These are phyloP conservation scores for Campoletis raptor DNA, from an alignment of 2,888 invertebrate genomes.

Conservation along the genomic window DNA sequence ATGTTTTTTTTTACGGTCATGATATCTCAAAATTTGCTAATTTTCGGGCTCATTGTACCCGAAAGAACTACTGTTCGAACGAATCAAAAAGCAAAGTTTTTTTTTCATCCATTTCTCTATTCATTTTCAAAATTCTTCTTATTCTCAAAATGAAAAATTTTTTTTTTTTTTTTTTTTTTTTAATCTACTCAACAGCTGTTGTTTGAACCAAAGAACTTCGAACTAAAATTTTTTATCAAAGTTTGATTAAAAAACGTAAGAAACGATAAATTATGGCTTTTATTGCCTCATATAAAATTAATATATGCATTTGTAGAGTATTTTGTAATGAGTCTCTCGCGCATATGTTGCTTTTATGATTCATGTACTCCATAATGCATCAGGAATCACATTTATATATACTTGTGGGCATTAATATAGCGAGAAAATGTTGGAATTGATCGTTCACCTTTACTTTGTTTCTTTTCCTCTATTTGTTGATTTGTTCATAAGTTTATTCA, in stretches of 20 bases:
- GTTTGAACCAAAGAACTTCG: no score
- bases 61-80: no score
- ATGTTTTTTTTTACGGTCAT: no score
- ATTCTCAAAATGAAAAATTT: background rate
- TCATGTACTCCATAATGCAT: constrained; percentile 51
- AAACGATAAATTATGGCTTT: background rate
- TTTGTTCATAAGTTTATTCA: background rate
- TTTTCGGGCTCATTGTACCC: no score
- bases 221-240: background rate
- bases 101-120: no score
- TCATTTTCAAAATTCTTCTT: no score
- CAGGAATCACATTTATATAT: constrained; percentile 56
- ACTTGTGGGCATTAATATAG: constrained; percentile 34
- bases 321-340: constrained; percentile 61
- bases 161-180: background rate
- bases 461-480: constrained; percentile 6
- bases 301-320: constrained; percentile 11
- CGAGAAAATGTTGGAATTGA: constrained; percentile 52
- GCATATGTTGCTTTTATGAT: constrained; percentile 52
- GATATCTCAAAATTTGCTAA: no score
- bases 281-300: constrained; percentile 7
- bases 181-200: no score
- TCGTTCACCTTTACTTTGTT: constrained; percentile 64
- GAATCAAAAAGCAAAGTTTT: no score
- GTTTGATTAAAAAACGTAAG: no score